Evolutionary conservation across 1,140 invertebrate genomes (phyloP), one percentile per base, ranked within the genome.

Genomic region (Hirudo medicinalis): DNA sequence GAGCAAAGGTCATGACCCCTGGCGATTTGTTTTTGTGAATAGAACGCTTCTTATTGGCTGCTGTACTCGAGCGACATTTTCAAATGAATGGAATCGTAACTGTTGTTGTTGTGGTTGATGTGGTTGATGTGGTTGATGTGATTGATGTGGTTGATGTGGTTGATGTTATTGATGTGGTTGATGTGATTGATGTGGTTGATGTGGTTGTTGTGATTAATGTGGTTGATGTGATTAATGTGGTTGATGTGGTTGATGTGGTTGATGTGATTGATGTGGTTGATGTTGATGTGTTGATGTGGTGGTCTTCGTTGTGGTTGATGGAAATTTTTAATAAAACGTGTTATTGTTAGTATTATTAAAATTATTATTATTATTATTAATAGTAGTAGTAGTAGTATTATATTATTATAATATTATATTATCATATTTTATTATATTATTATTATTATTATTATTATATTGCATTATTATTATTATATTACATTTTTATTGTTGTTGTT

Each of bases 391-490:
- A 36, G 2, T 36, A 36, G 2, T 36, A 36, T 36, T 36, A 36
- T 57, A 25, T 20, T 57, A 25, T 25, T 20, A 25, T 25, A 57
- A 4, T n/a, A 57, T n/a, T 20, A 57, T 57, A 20, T 25, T n/a
- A 25, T 25, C 5, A 57, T 25, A 3, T 4, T 57, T 57, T 57
- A n/a, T 20, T 25, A 57, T 20, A n/a, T 25, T 57, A 57, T n/a
- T 57, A n/a, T 57, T 57, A n/a, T 57, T 57, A 25, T 57, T 57
- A 57, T 57, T 57, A 20, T 25, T n/a, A 36, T 36, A n/a, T n/a
- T n/a, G n/a, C 6, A 36, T 36, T 36, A 36, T 36, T 36, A 36
- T 36, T 36, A 36, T 36, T 36, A 36, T 36, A 36, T 36, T 36
- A 36, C 6, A 36, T 36, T 36, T 3, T 36, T 36, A 36, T 36